Conservation (phyloP, 2,888 invertebrate genomes). For the Cheilosia grossa region DNA sequence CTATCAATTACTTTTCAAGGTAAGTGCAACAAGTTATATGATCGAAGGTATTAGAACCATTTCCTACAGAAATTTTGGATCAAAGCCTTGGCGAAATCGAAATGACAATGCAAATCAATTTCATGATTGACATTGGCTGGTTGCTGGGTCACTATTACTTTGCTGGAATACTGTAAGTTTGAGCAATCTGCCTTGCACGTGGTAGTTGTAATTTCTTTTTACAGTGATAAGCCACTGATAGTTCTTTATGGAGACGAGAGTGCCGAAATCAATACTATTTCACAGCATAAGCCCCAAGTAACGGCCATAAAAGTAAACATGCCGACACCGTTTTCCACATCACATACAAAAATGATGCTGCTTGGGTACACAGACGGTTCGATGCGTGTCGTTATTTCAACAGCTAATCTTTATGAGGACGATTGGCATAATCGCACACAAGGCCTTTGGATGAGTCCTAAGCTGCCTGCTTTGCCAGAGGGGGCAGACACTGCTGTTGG, state of each 20-base stretch:
- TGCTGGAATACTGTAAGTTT: slow-evolving; percentile 87
- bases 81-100: slow-evolving; percentile 89
- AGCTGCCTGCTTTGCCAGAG: slow-evolving; percentile 87
- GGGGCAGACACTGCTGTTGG: slow-evolving; percentile 85
- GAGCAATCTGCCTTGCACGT: not conserved
- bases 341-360: slow-evolving; percentile 96
- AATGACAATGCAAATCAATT: slow-evolving; percentile 93
- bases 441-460: slow-evolving; percentile 96
- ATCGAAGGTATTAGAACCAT: not conserved
- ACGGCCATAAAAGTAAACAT: slow-evolving; percentile 88
- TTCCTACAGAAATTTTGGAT: slow-evolving; percentile 88
- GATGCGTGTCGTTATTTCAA: slow-evolving; percentile 93
- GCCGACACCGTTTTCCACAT: slow-evolving; percentile 92
- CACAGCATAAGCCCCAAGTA: slow-evolving; percentile 86
- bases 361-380: slow-evolving; percentile 92
- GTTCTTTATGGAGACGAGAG: slow-evolving; percentile 91
- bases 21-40: slow-evolving; percentile 75
- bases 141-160: slow-evolving; percentile 92
- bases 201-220: too few relatives aligned
- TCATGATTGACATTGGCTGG: slow-evolving; percentile 96
- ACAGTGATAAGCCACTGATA: slow-evolving; percentile 86
- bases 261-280: slow-evolving; percentile 85
- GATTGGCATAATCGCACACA: slow-evolving; percentile 98
- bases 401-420: slow-evolving; percentile 94
- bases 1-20: slow-evolving; percentile 89